Percentiles rank a stretch among this genome's conserved stretches.
These are phyloP conservation scores for Heterohyrax brucei DNA, from an alignment of 2,797 vertebrate genomes.

Conservation along the genomic window DNA sequence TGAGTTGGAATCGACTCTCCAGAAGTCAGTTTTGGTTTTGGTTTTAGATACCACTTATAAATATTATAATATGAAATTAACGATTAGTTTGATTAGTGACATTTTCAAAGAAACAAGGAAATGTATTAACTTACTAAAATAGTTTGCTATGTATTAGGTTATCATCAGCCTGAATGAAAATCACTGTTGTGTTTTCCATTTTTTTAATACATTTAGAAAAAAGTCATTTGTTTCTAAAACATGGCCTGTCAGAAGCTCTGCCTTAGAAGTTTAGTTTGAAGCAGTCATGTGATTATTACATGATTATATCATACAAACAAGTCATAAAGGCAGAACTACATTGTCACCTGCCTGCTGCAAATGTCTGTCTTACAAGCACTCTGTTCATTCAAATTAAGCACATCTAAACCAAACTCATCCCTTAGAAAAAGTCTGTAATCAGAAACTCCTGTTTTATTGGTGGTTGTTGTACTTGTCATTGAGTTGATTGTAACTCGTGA, in stretches of 20 bases:
- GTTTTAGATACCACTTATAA: background rate
- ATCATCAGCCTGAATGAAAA: background rate
- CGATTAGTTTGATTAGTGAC: background rate
- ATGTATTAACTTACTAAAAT: background rate
- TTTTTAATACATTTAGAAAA: background rate
- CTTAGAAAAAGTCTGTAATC: background rate
- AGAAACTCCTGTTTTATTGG: background rate
- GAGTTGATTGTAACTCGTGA: background rate
- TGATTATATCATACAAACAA: background rate
- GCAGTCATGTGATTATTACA: background rate
- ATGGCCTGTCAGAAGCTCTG: background rate
- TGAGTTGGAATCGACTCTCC: too few species aligned
- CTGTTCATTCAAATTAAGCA: background rate
- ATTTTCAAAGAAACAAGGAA: background rate
- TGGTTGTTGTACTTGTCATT: background rate
- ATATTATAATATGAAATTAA: background rate
- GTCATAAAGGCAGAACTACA: background rate
- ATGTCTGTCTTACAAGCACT: background rate
- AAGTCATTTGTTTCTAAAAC: slow-evolving; percentile 35
- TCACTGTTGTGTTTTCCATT: background rate
- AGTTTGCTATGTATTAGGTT: background rate
- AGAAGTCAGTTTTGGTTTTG: too few species aligned
- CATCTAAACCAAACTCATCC: background rate
- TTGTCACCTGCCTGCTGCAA: background rate
- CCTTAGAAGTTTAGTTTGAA: background rate